Evolutionary conservation across 1,140 invertebrate species (phyloP).

Genomic region (Danaus melanippus): DNA sequence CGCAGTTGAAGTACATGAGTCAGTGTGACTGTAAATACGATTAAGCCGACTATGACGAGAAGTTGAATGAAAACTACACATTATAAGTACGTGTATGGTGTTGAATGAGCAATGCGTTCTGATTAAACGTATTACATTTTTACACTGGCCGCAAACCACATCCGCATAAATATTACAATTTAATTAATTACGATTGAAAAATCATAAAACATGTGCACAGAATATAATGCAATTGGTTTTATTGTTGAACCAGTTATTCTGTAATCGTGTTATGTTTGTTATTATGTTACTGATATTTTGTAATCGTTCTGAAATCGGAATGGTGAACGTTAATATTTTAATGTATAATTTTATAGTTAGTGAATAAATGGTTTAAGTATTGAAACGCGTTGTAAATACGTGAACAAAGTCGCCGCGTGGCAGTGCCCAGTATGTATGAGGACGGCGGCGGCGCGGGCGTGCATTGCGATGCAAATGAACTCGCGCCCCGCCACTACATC

Average conservation of each 20-base stretch:
- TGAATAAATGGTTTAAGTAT: too few species aligned
- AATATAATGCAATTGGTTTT: too few species aligned
- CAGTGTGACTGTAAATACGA: slow-evolving; percentile 11
- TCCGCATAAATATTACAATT: neutral
- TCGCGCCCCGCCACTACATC: slow-evolving; percentile 23
- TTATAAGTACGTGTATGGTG: neutral
- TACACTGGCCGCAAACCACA: slow-evolving; percentile 4
- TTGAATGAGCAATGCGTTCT: slow-evolving; percentile 5
- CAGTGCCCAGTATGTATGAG: neutral
- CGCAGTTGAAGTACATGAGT: slow-evolving; percentile 10
- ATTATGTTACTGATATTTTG: too few species aligned
- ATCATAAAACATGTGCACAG: too few species aligned
- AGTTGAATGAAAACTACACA: slow-evolving; percentile 13
- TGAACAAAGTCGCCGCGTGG: too few species aligned
- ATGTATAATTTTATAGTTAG: too few species aligned
- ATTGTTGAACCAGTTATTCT: too few species aligned
- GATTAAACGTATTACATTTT: slow-evolving; percentile 8
- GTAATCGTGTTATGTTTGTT: too few species aligned
- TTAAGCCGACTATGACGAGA: slow-evolving; percentile 4
- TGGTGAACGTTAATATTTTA: too few species aligned
- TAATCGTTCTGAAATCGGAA: too few species aligned
- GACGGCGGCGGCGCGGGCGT: slow-evolving; percentile 12
- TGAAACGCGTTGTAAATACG: too few species aligned
- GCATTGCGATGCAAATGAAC: slow-evolving; percentile 60
- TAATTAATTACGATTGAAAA: too few species aligned